These are phyloP conservation scores for Tolmerus cingulatus DNA, from an alignment of 2,888 invertebrate genomes.

Conservation along the genomic window DNA sequence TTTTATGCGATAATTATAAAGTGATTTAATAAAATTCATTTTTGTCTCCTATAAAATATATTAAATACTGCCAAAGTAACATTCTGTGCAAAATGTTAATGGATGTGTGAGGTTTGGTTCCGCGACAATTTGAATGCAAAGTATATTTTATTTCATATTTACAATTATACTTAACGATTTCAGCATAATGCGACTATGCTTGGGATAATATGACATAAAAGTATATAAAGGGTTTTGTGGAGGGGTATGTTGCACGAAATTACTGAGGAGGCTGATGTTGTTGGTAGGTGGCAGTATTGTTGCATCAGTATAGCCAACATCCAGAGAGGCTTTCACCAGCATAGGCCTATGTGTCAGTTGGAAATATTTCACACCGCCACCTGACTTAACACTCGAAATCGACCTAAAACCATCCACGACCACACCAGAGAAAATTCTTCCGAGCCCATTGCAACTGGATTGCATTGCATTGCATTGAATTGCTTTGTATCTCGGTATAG, in stretches of 20 bases:
- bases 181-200: not conserved
- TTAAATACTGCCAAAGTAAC: not conserved
- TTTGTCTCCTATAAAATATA: too few species aligned
- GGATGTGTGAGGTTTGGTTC: not conserved
- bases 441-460: not conserved
- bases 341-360: not conserved
- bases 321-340: not conserved
- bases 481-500: not conserved
- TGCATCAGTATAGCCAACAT: not conserved
- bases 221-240: not conserved
- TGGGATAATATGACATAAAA: slow-evolving; percentile 6
- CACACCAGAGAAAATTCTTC: not conserved
- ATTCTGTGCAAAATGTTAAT: not conserved
- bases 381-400: not conserved
- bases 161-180: not conserved
- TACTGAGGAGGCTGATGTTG: not conserved
- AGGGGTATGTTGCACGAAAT: not conserved
- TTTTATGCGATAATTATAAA: too few species aligned
- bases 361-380: not conserved
- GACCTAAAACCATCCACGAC: not conserved
- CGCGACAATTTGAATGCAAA: not conserved
- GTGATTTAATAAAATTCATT: too few species aligned
- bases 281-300: not conserved
- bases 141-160: not conserved
- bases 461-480: not conserved